These are phyloP conservation scores for Phorcus lineatus DNA, from an alignment of 2,888 invertebrate species.

Conservation along the genomic window DNA sequence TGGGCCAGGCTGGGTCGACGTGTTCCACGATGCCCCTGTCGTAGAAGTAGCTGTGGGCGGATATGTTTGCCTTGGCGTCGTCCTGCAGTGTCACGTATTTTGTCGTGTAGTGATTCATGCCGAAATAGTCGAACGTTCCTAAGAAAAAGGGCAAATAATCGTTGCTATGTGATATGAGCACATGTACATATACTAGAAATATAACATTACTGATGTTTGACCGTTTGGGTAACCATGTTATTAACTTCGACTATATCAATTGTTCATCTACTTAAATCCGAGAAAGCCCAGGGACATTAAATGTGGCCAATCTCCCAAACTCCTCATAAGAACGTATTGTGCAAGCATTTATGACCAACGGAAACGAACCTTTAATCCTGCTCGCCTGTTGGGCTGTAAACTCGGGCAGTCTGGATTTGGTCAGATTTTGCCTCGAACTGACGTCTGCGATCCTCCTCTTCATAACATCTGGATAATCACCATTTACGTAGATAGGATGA, in stretches of 20 bases:
- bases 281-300: no score
- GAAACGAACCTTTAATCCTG: conserved; percentile 63
- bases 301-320: no score
- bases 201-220: no score
- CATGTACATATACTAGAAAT: not conserved
- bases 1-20: conserved; percentile 38
- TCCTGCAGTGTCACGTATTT: conserved; percentile 35
- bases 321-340: no score
- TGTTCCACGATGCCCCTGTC: conserved; percentile 48
- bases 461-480: conserved; percentile 78
- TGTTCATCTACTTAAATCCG: no score
- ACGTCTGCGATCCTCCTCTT: conserved; percentile 53
- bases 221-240: no score
- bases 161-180: no score
- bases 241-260: no score
- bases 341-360: not conserved
- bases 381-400: conserved; percentile 68
- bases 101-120: conserved; percentile 84
- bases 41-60: conserved; percentile 47
- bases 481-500: conserved; percentile 68
- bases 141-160: no score
- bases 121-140: conserved; percentile 84
- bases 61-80: conserved; percentile 32
- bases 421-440: conserved; percentile 56
- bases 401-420: conserved; percentile 63